These are phyloP conservation scores for Sebastes hubbsi DNA, from an alignment of 2,797 vertebrate genomes.

Conservation along the genomic window DNA sequence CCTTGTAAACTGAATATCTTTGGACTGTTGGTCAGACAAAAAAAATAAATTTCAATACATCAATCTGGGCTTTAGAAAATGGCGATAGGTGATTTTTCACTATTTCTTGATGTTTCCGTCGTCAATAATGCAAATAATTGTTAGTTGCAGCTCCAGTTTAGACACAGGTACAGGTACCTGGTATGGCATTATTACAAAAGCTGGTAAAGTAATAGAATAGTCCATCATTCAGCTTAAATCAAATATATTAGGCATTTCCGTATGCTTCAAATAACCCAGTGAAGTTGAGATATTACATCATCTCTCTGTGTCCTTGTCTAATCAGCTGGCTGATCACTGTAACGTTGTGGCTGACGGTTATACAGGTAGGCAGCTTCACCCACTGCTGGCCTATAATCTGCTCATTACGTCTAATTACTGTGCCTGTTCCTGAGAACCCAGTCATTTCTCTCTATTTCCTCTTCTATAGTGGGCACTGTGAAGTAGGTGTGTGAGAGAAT, in stretches of 20 bases:
- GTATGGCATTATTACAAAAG: not conserved
- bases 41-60: not conserved
- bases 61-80: not conserved
- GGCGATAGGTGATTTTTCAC: not conserved
- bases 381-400: not conserved
- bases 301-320: not conserved
- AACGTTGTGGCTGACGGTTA: not conserved
- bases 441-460: not conserved
- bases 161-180: not conserved
- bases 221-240: not conserved
- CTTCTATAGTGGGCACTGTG: not conserved
- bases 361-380: constrained; percentile 5
- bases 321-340: not conserved
- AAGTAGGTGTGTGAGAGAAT: not conserved
- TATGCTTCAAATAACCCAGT: not conserved
- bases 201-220: not conserved
- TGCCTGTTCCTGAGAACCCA: not conserved
- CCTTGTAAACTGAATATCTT: not conserved
- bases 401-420: constrained; percentile 24
- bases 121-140: not conserved
- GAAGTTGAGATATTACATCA: not conserved
- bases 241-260: not conserved
- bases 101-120: not conserved
- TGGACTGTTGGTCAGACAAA: not conserved
- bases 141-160: not conserved